Base-by-base conservation (phyloP, 2,888 invertebrate species). In the Zootermopsis nevadensis region DNA sequence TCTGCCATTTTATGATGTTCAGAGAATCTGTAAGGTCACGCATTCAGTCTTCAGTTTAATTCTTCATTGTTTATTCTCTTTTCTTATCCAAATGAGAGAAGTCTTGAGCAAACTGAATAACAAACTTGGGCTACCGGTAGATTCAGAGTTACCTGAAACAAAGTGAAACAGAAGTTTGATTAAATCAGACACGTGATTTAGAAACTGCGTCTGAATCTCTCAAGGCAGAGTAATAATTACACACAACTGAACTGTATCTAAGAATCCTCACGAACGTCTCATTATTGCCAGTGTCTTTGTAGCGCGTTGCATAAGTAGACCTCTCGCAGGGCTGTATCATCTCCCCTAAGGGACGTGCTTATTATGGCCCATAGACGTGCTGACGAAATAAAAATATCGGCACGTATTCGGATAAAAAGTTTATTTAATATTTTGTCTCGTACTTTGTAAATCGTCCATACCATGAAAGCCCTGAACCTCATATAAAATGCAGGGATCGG, bases 1-100 rank as follows among this genome's bases (percentile, higher is more conserved):
- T 79, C 66, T 38, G 79, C 79, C 79, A 79, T 79, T 66, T 60
- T 27, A 15, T 48, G 48, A 48, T 15, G 60, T 35, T 60, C 60
- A 60, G 35, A 30, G 27, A 35, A 30, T 48, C 55, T 55, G 33
- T n/a, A 77, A 79, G 38, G 42, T 2, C 38, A 66, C n/a, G 10
- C n/a, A 4, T 33, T 77, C 53, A 77, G 77, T 77, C 55, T 77
- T 55, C 55, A 55, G 15, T 4, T 33, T n/a, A 38, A 24, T 42
- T 42, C 22, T 22, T 35, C 74, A 33, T 60, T 74, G 24, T 38
- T n/a, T 72, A 8, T 7, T 15, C 12, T 7, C 15, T 69, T 19
- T 19, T 31, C 31, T 69, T 33, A 60, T 60, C 27, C 69, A 69
- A 0, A 22, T 69, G 67, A 67, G 19, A 10, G 38, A 48, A 8